Conservation (phyloP, 2,797 vertebrate genomes). For the Coccyzus lansbergi region DNA sequence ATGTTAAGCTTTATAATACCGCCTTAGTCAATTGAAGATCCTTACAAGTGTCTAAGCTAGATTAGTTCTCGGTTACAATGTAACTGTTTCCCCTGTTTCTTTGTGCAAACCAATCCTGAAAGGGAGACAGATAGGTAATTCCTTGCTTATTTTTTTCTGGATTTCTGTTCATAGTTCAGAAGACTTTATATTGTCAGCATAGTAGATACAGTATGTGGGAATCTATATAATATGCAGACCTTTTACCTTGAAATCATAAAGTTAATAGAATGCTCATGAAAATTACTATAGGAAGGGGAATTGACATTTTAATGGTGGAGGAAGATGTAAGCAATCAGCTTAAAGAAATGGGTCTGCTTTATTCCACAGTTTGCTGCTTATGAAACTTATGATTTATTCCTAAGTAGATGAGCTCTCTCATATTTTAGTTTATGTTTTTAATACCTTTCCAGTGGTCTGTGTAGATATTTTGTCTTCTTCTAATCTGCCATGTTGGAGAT, state of each 20-base stretch:
- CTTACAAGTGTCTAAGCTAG: not conserved
- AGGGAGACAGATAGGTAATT: not conserved
- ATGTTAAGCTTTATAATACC: not conserved
- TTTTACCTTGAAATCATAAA: not conserved
- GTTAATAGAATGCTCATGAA: not conserved
- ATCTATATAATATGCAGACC: not conserved
- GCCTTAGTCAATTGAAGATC: not conserved
- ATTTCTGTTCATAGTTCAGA: not conserved
- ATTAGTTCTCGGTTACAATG: not conserved
- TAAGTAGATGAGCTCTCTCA: not conserved
- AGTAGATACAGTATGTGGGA: not conserved
- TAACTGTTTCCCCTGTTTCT: not conserved
- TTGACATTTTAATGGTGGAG: constrained; percentile 20
- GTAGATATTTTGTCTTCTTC: not conserved
- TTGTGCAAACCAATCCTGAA: not conserved
- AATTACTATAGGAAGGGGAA: not conserved
- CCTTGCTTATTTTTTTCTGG: not conserved
- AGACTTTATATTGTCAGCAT: not conserved
- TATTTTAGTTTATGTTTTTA: constrained; percentile 4
- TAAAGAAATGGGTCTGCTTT: constrained; percentile 16
- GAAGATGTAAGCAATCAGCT: not conserved
- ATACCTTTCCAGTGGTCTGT: not conserved
- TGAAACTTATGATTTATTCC: constrained; percentile 33
- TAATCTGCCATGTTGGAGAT: not conserved
- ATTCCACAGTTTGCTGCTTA: not conserved